phyloP scores from a whole-genome alignment of 2,113 vertebrate species.

The Craseonycteris thonglongyai region DNA sequence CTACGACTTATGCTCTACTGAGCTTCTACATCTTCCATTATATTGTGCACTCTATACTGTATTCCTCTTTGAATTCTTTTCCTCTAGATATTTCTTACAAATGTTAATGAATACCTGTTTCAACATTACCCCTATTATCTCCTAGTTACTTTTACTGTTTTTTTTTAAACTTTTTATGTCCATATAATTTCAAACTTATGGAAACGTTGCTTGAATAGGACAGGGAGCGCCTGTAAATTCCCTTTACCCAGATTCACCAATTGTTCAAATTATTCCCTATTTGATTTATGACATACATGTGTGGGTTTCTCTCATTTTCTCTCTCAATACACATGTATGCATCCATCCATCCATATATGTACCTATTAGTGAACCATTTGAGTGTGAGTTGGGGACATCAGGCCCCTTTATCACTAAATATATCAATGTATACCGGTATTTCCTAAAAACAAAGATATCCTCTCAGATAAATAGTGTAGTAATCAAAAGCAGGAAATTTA shows the following conservation, averaged over 20 bases:
- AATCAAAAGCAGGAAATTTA: slow-evolving; percentile 27
- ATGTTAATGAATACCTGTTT: neutral
- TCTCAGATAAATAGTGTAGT: neutral
- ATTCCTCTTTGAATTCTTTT: neutral
- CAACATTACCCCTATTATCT: neutral
- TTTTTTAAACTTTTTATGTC: neutral
- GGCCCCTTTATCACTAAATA: neutral
- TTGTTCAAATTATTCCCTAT: neutral
- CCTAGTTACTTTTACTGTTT: neutral
- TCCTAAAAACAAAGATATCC: neutral
- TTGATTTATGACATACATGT: neutral
- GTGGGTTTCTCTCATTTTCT: neutral
- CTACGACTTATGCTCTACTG: neutral
- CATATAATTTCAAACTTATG: neutral
- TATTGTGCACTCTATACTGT: neutral
- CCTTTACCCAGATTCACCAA: neutral
- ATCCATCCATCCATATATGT: neutral
- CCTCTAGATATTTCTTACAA: neutral
- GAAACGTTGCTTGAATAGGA: neutral
- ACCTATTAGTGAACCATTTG: neutral
- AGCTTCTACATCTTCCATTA: neutral
- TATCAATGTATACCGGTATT: neutral
- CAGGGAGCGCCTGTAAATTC: neutral
- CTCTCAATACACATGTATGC: neutral
- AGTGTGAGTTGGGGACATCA: neutral